Evolutionary conservation across 2,797 vertebrate genomes (phyloP), one percentile per base, ranked within the genome.

Genomic region (Heterohyrax brucei): DNA sequence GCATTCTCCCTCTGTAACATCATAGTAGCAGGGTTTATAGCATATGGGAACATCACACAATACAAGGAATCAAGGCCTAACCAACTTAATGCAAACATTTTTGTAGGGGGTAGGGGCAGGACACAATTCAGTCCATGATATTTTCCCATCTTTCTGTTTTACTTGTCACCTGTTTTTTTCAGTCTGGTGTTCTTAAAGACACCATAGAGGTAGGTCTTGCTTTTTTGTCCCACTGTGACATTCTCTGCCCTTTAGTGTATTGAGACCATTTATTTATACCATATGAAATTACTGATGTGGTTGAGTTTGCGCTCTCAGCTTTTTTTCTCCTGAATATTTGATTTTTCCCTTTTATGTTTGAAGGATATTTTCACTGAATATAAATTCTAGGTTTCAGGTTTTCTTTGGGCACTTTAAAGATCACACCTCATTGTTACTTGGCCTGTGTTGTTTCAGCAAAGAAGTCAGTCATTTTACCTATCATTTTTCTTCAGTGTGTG

Each of bases 311-410:
- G 50, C 12, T 72, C 26, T 81, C 28, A 86, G 61, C 19, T 89
- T 86, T 66, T 68, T 61, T 61, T 62, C 84, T 78, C 9, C 46
- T 86, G 18, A 86, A 88, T 93, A 13, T 90, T 92, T 93, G 33
- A 84, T 84, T 93, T 87, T 89, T 12, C 16, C 21, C 91, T 56
- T 21, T 56, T 21, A 44, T 44, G 14, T 56, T 88, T 80, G 44
- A 88, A 64, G 22, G 24, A 7, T 26, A 21, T 33, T 73, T 83
- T 77, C 90, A 26, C 73, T 70, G 10, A 4, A 53, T 50, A 56
- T 70, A 95, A 72, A 66, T 12, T 82, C 14, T 78, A 53, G n/a
- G 10, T 83, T 81, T 80, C 13, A 24, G 3, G 6, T 68, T 61
- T 89, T 76, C 7, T 83, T 33, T 93, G 24, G 88, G 9, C 22